These are phyloP conservation scores for Isurus oxyrinchus DNA, from an alignment of 2,113 vertebrate species.

Conservation along the genomic window DNA sequence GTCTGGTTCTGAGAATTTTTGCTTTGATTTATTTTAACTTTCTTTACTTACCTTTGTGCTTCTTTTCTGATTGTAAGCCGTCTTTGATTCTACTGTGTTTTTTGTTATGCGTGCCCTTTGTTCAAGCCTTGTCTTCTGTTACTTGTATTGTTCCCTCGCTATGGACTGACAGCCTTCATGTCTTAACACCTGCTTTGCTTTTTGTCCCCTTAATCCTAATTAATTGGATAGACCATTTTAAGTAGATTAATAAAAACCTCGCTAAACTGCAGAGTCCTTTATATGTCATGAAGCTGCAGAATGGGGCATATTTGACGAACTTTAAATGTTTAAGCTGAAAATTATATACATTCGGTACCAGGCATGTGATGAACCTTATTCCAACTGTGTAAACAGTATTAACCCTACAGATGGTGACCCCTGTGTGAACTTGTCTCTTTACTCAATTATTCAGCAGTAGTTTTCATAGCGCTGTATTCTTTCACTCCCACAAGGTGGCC, in stretches of 20 bases:
- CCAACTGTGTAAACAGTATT: slow-evolving; percentile 70
- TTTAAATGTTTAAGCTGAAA: slow-evolving; percentile 23
- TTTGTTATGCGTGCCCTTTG: not conserved
- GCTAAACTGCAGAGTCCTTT: not conserved
- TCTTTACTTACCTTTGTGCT: not conserved
- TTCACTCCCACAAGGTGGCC: slow-evolving; percentile 63
- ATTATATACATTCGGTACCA: slow-evolving; percentile 29
- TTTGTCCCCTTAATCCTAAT: slow-evolving; percentile 26
- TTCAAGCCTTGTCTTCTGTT: not conserved
- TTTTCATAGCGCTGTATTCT: slow-evolving; percentile 53
- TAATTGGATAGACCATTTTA: slow-evolving; percentile 33
- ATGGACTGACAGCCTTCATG: not conserved
- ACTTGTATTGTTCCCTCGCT: not conserved
- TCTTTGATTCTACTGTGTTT: not conserved
- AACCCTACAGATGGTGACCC: slow-evolving; percentile 85
- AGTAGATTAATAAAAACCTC: slow-evolving; percentile 29
- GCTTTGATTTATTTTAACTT: not conserved
- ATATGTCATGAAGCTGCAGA: not conserved
- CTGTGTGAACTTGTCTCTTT: slow-evolving; percentile 70
- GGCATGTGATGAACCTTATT: slow-evolving; percentile 53
- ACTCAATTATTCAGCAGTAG: slow-evolving; percentile 83
- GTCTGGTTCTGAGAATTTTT: not conserved
- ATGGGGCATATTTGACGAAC: slow-evolving; percentile 22
- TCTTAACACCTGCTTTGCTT: slow-evolving; percentile 10
- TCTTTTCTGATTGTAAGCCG: not conserved